Base-by-base conservation (phyloP, 2,113 vertebrate genomes). In the Athene cunicularia region DNA sequence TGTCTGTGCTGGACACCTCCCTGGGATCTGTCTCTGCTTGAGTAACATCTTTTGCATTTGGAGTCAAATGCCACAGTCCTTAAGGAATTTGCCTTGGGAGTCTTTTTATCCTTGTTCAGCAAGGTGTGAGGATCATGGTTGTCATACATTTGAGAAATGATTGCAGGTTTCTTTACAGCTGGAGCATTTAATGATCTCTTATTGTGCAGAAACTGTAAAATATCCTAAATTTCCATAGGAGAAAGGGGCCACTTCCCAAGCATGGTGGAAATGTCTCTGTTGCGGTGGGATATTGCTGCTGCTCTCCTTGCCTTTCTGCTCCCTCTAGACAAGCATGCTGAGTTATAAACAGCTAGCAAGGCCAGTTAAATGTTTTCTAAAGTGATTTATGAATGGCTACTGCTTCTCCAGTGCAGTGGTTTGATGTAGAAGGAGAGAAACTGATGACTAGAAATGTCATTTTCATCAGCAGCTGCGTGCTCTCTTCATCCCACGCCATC, bases 391-490 rank as follows among this genome's bases (percentile, higher is more conserved):
- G 50, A 43, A 13, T 8, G 23, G 32, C 50, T 73, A 10, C 71
- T 45, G 45, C 22, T 52, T 92, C 37, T 63, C 16, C 68, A 20
- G 52, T 4, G 66, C 4, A 12, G 2, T 49, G 26, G 19, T 37
- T 86, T 16, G 82, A 4, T 37, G 72, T 6, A 43, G 39, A 56
- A 76, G 76, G 58, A 30, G 50, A 72, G 58, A 33, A 32, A 4
- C 6, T 3, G 0, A 2, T 19, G 64, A 16, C 13, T 22, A 41
- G 71, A 19, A 53, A n/a, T 14, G 49, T 9, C 14, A 2, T 39
- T 74, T 67, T 45, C 14, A 15, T 16, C 82, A 53, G 73, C 72
- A 79, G 70, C 6, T 21, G 30, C 2, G 0, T 11, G 39, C 18
- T 52, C 11, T 39, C 35, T 13, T 18, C 64, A 5, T 9, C 35